Evolutionary conservation across 2,888 invertebrate genomes (phyloP).

Genomic region (Epinotia nisella): DNA sequence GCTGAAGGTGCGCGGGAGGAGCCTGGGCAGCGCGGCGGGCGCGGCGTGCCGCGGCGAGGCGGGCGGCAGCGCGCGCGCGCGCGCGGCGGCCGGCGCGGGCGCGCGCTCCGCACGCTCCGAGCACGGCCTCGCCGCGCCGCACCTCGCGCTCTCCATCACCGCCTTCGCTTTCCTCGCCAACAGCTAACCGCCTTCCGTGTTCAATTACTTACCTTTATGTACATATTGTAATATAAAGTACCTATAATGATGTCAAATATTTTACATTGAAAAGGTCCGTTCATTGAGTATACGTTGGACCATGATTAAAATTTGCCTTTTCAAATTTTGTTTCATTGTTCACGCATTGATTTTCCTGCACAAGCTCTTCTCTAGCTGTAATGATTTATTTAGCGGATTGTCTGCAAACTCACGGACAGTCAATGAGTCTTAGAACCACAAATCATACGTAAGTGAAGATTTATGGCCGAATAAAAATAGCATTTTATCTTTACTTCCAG

Average conservation of each 20-base stretch:
- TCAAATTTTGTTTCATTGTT: slow-evolving; percentile 60
- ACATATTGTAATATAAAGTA: slow-evolving; percentile 81
- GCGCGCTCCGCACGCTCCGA: slow-evolving; percentile 53
- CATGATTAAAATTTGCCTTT: slow-evolving; percentile 84
- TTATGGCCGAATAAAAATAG: slow-evolving; percentile 72
- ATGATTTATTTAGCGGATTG: slow-evolving; percentile 23
- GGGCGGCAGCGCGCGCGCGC: slow-evolving; percentile 69
- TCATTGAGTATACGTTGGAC: slow-evolving; percentile 84
- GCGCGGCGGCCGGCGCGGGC: slow-evolving; percentile 65
- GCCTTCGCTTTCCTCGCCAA: slow-evolving; percentile 71
- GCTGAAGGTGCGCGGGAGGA: slow-evolving; percentile 91
- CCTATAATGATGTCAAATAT: slow-evolving; percentile 75
- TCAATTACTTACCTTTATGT: slow-evolving; percentile 76
- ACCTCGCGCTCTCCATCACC: slow-evolving; percentile 63
- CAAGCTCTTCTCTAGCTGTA: slow-evolving; percentile 17
- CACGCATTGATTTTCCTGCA: background rate
- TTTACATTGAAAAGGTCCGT: slow-evolving; percentile 84
- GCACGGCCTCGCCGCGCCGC: slow-evolving; percentile 56
- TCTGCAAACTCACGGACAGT: slow-evolving; percentile 35
- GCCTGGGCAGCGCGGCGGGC: slow-evolving; percentile 85
- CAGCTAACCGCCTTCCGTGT: slow-evolving; percentile 76
- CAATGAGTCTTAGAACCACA: slow-evolving; percentile 48
- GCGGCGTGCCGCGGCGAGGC: slow-evolving; percentile 75
- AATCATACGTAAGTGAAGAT: slow-evolving; percentile 61
- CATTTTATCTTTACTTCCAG: slow-evolving; percentile 80